Percentiles rank a stretch among this genome's conserved stretches.
These are phyloP conservation scores for Crax fasciolata DNA, from an alignment of 2,797 vertebrate genomes.

Conservation along the genomic window DNA sequence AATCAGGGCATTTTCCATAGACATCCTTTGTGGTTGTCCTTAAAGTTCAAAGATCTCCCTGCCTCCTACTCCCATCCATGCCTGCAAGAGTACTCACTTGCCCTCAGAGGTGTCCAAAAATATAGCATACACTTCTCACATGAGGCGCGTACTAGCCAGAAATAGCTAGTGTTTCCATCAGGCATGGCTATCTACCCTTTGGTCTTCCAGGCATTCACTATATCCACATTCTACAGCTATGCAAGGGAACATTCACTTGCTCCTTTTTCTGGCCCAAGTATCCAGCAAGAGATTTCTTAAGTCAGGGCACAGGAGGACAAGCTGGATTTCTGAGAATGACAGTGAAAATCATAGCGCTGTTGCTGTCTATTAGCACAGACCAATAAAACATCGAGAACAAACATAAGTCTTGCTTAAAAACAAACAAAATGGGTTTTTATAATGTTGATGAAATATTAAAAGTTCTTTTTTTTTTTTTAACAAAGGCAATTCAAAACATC, in stretches of 20 bases:
- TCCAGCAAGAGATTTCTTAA: slow-evolving; percentile 44
- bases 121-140: slow-evolving; percentile 24
- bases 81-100: not conserved
- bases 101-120: slow-evolving; percentile 37
- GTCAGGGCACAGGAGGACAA: slow-evolving; percentile 41
- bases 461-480: slow-evolving; percentile 5
- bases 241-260: slow-evolving; percentile 27
- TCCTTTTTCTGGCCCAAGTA: slow-evolving; percentile 36
- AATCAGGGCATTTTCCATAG: not conserved
- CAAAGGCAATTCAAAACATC: slow-evolving; percentile 43
- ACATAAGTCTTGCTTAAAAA: slow-evolving; percentile 12
- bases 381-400: slow-evolving; percentile 2
- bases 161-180: slow-evolving; percentile 64
- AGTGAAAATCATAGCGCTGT: not conserved
- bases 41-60: not conserved
- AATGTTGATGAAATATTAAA: slow-evolving; percentile 13
- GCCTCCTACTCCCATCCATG: not conserved
- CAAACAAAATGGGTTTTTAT: slow-evolving; percentile 5
- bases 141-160: slow-evolving; percentile 32
- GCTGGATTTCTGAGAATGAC: not conserved
- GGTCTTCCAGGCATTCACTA: slow-evolving; percentile 43
- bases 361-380: not conserved
- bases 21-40: not conserved
- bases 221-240: not conserved
- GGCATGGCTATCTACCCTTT: slow-evolving; percentile 24